Base-by-base conservation (phyloP, 2,888 invertebrate species). In the Ennomos quercinarius region DNA sequence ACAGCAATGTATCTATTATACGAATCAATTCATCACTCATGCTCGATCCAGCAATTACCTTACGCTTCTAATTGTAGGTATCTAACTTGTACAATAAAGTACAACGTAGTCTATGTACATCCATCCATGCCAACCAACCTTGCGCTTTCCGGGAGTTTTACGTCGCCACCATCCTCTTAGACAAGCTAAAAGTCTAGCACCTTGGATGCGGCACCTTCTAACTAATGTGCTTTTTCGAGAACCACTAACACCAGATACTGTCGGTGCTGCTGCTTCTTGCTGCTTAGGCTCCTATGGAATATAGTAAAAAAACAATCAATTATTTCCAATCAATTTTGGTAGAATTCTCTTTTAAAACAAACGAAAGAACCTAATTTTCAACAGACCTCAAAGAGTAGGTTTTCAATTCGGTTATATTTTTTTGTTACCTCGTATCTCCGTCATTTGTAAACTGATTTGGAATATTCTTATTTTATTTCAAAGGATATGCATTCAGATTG, bases 131-230 rank as follows among this genome's bases (percentile, higher is more conserved):
- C 27, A 5, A 1, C 34, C 27, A 64, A 85, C 90, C 84, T 83
- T 86, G 50, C 84, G 83, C 67, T 77, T 86, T 5, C 82, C 80
- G 10, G 84, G 83, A 27, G 43, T 47, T 47, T 51, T 55, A 41
- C 87, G 87, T 40, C 84, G 77, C 91, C 91, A 91, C 89, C 88
- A 90, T 13, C 89, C 85, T 38, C 89, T 78, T 4, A 91, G 61
- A 62, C 90, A 89, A 1, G 88, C 77, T 34, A 91, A 64, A 8
- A 91, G 70, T 41, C 83, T 80, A 0, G 86, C 80, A 1, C 91
- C 89, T 57, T 87, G 89, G 12, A 76, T 65, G 4, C 90, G 87
- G 63, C 89, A 92, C 40, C 83, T 80, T 42, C 80, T 83, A 9
- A 78, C 83, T 47, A 92, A 65, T 2, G 77, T 73, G 64, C 79